Conservation (phyloP, 2,797 vertebrate species). For the Agapornis canus region DNA sequence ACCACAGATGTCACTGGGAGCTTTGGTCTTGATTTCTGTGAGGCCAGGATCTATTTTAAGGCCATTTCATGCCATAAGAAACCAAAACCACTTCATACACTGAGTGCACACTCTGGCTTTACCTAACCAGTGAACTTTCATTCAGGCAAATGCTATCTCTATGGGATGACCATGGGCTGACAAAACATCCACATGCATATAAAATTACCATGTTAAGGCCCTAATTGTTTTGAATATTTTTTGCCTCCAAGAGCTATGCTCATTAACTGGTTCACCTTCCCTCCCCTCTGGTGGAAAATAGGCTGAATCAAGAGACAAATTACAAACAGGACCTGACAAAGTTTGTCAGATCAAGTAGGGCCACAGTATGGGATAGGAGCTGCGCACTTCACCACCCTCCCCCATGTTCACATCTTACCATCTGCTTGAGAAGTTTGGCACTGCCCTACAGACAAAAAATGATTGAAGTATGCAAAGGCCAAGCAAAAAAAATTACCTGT, state of each 20-base stretch:
- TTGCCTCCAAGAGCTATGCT: not conserved
- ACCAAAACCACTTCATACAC: not conserved
- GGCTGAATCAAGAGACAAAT: not conserved
- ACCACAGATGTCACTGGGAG: not conserved
- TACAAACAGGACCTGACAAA: not conserved
- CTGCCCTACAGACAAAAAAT: not conserved
- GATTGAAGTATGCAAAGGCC: not conserved
- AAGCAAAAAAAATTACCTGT: not conserved
- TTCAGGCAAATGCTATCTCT: not conserved
- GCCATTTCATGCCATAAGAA: not conserved
- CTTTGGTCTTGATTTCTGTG: not conserved
- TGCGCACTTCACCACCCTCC: not conserved
- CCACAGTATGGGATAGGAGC: not conserved
- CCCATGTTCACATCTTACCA: not conserved
- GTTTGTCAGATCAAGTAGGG: not conserved
- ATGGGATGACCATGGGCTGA: not conserved
- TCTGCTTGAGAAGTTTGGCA: not conserved
- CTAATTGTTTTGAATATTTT: conserved; percentile 2
- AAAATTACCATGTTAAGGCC: not conserved
- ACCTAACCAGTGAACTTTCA: not conserved
- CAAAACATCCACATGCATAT: not conserved
- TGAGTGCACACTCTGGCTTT: not conserved
- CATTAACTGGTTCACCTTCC: not conserved
- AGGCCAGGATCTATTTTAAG: not conserved
- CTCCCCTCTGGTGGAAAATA: not conserved